These are phyloP conservation scores for Hesperia comma DNA, from an alignment of 2,888 invertebrate genomes.

Conservation along the genomic window DNA sequence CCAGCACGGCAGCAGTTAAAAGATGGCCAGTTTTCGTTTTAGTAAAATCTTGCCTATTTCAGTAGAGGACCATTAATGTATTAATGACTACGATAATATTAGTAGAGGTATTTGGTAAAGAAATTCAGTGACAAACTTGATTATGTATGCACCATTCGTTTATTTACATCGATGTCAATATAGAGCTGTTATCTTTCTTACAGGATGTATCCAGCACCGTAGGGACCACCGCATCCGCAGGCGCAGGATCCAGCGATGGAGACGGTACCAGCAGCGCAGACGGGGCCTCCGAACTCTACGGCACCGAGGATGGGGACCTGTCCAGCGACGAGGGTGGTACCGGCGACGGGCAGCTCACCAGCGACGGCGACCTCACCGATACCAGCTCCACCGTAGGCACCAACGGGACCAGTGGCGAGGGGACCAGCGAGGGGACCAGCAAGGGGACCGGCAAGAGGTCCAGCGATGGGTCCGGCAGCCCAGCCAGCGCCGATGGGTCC, in stretches of 20 bases:
- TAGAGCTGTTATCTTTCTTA: not conserved
- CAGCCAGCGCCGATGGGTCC: conserved; percentile 31
- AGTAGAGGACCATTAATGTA: too few relatives aligned
- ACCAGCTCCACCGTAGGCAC: conserved; percentile 51
- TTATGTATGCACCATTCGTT: too few relatives aligned
- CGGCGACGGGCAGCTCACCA: conserved; percentile 47
- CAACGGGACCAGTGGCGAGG: conserved; percentile 20
- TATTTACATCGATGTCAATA: too few relatives aligned
- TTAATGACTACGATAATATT: too few relatives aligned
- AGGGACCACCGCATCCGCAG: conserved; percentile 40
- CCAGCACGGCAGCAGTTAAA: too few relatives aligned
- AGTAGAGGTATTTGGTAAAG: too few relatives aligned
- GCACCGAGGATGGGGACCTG: conserved; percentile 55
- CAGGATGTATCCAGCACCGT: conserved; percentile 12
- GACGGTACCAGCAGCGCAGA: conserved; percentile 49
- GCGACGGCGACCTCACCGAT: conserved; percentile 47
- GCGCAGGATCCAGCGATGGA: conserved; percentile 49
- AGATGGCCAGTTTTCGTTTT: too few relatives aligned
- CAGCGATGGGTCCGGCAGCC: conserved; percentile 38
- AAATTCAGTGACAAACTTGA: too few relatives aligned
- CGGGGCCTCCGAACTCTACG: conserved; percentile 52
- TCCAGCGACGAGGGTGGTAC: conserved; percentile 49
- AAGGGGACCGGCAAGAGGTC: conserved; percentile 41
- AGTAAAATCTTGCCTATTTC: too few relatives aligned
- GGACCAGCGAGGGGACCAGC: conserved; percentile 42